Conservation (phyloP, 92 coral and sea anemone species). For the Phenganax marumi region DNA sequence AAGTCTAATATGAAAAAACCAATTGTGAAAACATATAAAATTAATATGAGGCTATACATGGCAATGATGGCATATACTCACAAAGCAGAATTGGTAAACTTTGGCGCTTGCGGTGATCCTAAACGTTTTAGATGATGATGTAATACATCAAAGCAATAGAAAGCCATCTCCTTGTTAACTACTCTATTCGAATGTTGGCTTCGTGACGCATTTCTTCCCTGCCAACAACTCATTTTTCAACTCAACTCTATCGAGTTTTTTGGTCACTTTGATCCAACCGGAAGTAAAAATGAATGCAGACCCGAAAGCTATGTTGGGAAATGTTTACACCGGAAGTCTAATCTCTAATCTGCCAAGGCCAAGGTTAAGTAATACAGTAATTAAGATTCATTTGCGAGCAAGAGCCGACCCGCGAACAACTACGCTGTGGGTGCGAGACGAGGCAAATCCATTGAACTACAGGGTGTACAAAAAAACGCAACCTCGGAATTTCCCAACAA, state of each 20-base stretch:
- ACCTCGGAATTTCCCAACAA: too few relatives aligned
- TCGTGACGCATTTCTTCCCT: conserved; percentile 36
- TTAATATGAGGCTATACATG: conserved; percentile 30
- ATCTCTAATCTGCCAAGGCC: too few relatives aligned
- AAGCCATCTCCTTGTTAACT: conserved; percentile 96
- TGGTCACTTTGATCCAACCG: conserved; percentile 8
- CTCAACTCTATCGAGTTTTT: conserved; percentile 29
- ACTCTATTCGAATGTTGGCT: conserved; percentile 65
- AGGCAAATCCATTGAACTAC: too few relatives aligned
- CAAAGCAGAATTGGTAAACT: conserved; percentile 94
- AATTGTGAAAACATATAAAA: not conserved
- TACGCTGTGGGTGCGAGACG: too few relatives aligned
- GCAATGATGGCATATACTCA: conserved; percentile 64
- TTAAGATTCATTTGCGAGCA: not conserved
- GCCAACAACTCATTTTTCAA: conserved; percentile 43
- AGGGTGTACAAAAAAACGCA: too few relatives aligned
- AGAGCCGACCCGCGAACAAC: too few relatives aligned
- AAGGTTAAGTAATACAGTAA: too few relatives aligned
- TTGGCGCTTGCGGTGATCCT: conserved; percentile 91
- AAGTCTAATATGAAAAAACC: not conserved
- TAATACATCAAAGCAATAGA: conserved; percentile 91
- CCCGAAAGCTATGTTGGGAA: conserved; percentile 24
- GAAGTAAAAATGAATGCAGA: conserved; percentile 5
- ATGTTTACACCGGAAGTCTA: conserved; percentile 46
- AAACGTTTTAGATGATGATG: conserved; percentile 82